These are phyloP conservation scores for Chymomyza caudatula DNA, from an alignment of 2,888 invertebrate species.

Conservation along the genomic window DNA sequence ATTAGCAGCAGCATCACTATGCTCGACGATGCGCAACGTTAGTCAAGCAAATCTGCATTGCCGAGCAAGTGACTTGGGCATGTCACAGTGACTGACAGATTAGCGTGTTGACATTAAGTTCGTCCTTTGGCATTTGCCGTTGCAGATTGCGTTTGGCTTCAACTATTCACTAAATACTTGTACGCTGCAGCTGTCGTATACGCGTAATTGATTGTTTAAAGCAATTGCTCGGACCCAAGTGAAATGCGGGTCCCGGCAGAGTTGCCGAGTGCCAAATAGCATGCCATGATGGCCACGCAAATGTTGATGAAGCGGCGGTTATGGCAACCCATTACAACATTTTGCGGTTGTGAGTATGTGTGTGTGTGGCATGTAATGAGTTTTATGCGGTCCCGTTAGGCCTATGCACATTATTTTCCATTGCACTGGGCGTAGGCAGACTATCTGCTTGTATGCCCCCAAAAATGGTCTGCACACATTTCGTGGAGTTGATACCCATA, in stretches of 20 bases:
- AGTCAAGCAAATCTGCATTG: slow-evolving; percentile 30
- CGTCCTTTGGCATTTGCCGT: slow-evolving; percentile 27
- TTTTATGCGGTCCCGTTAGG: slow-evolving; percentile 50
- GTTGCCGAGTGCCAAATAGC: background rate
- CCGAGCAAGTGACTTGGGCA: slow-evolving; percentile 9
- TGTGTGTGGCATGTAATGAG: slow-evolving; percentile 62
- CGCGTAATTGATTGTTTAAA: slow-evolving; percentile 16
- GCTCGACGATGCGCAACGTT: slow-evolving; percentile 39
- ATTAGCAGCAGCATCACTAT: slow-evolving; percentile 24
- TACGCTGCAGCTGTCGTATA: background rate
- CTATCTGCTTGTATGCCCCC: background rate
- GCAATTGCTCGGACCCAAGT: slow-evolving; percentile 3
- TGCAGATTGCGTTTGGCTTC: background rate
- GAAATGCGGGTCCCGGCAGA: slow-evolving; percentile 11
- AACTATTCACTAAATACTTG: background rate
- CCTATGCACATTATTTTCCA: slow-evolving; percentile 36
- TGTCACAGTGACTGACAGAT: slow-evolving; percentile 45
- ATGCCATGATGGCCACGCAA: slow-evolving; percentile 10
- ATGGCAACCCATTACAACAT: slow-evolving; percentile 53
- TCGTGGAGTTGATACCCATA: slow-evolving; percentile 50
- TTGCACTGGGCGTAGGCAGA: slow-evolving; percentile 29
- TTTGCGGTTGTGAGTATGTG: slow-evolving; percentile 51
- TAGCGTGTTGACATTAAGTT: slow-evolving; percentile 57
- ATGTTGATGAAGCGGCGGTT: slow-evolving; percentile 30
- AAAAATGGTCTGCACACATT: slow-evolving; percentile 33